Conservation (phyloP, 2,113 vertebrate species). For the Mirounga angustirostris region DNA sequence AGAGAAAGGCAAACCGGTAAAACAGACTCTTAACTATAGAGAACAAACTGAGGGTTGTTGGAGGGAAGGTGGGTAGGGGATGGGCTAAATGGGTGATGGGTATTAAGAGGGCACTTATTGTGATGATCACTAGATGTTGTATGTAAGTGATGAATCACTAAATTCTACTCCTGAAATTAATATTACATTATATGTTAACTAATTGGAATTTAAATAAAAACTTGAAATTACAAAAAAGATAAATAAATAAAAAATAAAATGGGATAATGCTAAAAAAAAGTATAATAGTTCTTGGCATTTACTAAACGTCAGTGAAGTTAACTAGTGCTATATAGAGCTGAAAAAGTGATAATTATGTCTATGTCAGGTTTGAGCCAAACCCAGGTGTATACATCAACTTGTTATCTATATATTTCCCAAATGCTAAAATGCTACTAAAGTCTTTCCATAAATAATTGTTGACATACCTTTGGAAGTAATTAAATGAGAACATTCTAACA, state of each 20-base stretch:
- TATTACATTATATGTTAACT: not conserved
- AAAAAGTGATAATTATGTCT: not conserved
- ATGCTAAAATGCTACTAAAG: not conserved
- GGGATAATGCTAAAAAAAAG: not conserved
- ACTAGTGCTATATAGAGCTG: not conserved
- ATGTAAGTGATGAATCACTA: not conserved
- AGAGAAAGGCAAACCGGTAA: not conserved
- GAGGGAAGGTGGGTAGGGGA: not conserved
- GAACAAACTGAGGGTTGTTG: not conserved
- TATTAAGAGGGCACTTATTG: not conserved
- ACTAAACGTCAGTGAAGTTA: not conserved
- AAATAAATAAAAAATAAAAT: not conserved
- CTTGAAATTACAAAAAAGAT: not conserved
- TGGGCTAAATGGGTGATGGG: not conserved
- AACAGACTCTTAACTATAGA: not conserved
- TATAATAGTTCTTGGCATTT: not conserved
- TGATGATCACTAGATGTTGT: not conserved
- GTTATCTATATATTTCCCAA: not conserved
- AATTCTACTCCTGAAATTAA: not conserved
- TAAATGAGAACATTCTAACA: slow-evolving; percentile 11
- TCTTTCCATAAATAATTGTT: not conserved
- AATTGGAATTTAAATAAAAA: not conserved
- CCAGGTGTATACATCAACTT: not conserved
- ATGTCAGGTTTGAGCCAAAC: not conserved
- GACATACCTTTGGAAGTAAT: not conserved